Evolutionary conservation across 2,113 vertebrate genomes (phyloP).

Genomic region (Charadrius vociferus): DNA sequence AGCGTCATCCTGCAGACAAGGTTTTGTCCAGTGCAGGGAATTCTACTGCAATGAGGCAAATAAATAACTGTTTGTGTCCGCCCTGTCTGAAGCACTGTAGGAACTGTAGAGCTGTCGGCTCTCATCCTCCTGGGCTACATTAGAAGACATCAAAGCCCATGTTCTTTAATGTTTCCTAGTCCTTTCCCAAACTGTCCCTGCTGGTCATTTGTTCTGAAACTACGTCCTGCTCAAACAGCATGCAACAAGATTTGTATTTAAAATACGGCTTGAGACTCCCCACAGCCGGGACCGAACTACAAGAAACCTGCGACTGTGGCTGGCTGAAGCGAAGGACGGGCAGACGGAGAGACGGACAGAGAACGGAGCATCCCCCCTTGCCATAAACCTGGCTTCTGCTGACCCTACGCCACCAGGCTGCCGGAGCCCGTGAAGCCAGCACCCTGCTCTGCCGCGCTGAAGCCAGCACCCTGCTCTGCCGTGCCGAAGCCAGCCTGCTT

Average conservation of each 20-base stretch:
- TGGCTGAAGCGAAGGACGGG: not conserved
- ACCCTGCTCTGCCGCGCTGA: not conserved
- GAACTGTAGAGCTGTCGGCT: not conserved
- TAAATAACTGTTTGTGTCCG: not conserved
- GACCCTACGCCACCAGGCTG: not conserved
- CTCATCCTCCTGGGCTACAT: not conserved
- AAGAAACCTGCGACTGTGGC: not conserved
- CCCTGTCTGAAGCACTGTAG: not conserved
- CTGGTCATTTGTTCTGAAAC: not conserved
- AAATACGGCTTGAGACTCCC: not conserved
- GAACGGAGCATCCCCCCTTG: fast-evolving
- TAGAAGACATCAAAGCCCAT: not conserved
- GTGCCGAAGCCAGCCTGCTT: fast-evolving
- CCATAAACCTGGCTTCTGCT: not conserved
- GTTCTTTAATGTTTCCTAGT: not conserved
- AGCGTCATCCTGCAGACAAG: not conserved
- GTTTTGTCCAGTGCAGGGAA: not conserved
- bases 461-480: not conserved
- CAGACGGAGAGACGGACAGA: not conserved
- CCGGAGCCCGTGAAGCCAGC: not conserved
- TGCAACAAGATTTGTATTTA: not conserved
- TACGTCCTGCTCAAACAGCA: not conserved
- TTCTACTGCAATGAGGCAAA: not conserved
- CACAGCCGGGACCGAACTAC: not conserved
- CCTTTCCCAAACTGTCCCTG: not conserved